phyloP scores from a whole-genome alignment of 2,888 invertebrate species.

The Caenorhabditis uteleia region DNA sequence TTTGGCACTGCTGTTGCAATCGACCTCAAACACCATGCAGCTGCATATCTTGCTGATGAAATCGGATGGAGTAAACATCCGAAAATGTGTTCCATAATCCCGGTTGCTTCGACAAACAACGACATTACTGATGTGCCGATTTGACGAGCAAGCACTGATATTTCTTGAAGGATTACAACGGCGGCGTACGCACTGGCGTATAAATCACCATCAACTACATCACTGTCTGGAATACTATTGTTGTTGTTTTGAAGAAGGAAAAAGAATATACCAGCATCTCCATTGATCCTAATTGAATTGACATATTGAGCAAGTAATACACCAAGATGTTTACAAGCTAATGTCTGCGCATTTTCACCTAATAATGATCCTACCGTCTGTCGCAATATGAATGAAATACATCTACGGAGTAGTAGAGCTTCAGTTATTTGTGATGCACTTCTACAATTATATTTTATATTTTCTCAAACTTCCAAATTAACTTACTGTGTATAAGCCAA shows the following conservation, averaged over 20 bases:
- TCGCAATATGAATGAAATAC: constrained; percentile 82
- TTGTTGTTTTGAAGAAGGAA: background rate
- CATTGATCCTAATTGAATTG: constrained; percentile 80
- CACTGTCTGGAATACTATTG: background rate
- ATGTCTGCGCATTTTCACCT: constrained; percentile 92
- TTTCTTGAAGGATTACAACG: constrained; percentile 86
- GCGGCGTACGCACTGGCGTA: constrained; percentile 50
- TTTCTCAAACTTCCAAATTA: background rate
- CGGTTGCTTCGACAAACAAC: constrained; percentile 84
- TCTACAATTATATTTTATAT: constrained; percentile 32
- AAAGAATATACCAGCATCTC: constrained; percentile 16
- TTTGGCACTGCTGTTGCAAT: constrained; percentile 87
- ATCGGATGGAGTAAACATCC: constrained; percentile 91
- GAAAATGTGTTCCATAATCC: constrained; percentile 79
- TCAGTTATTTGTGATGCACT: constrained; percentile 73
- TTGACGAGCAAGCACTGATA: constrained; percentile 86
- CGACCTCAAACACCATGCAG: constrained; percentile 84
- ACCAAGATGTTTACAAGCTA: constrained; percentile 89
- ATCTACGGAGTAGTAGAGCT: constrained; percentile 95
- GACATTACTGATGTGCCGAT: constrained; percentile 93
- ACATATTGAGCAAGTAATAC: constrained; percentile 90
- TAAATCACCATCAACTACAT: constrained; percentile 32
- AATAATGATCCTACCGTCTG: constrained; percentile 79
- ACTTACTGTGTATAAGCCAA: constrained; percentile 58
- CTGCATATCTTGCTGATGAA: constrained; percentile 88